Evolutionary conservation across 2,113 vertebrate genomes (phyloP), one percentile per base, ranked within the genome.

Genomic region (Pogona vitticeps): DNA sequence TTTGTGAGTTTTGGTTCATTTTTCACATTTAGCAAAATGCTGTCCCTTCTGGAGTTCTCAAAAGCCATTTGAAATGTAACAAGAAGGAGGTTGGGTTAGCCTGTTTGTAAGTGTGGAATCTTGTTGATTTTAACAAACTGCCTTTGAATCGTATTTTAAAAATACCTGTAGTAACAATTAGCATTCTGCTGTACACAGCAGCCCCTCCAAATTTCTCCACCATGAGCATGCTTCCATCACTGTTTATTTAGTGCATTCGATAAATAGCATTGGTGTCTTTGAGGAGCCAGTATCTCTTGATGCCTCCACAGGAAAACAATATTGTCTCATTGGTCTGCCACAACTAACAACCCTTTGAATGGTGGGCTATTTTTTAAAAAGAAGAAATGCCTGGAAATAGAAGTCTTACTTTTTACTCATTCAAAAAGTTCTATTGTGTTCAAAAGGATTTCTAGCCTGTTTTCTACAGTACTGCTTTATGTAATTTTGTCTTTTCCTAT

Each of bases 21-120:
- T 94, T 94, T 94, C 91, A 92, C 91, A 93, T 95, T 92, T 95
- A 93, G 93, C 95, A 95, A 96, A 96, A 95, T 95, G 94, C 94
- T 95, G 88, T 94, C 95, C 93, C 90, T 94, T 95, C 88, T 84
- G 93, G 92, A 95, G 88, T 94, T 94, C 92, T 90, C 93, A 93
- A 92, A 96, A 96, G 93, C 93, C 91, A 95, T 95, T 94, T 94
- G 89, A 90, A 94, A 88, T 90, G 90, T 88, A 82, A 89, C 82
- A 88, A 86, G 90, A 93, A 94, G 58, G 89, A 90, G 86, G 80
- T 94, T 94, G 65, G 20, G 46, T 90, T 95, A 87, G 82, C 40
- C 84, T 70, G 65, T 90, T 93, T 67, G n/a, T 72, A 71, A 83
- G 68, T 88, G 31, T 86, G 91, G 85, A 70, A 91, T 93, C 58